phyloP scores from a whole-genome alignment of 2,113 vertebrate genomes.

The Rhagologus leucostigma region DNA sequence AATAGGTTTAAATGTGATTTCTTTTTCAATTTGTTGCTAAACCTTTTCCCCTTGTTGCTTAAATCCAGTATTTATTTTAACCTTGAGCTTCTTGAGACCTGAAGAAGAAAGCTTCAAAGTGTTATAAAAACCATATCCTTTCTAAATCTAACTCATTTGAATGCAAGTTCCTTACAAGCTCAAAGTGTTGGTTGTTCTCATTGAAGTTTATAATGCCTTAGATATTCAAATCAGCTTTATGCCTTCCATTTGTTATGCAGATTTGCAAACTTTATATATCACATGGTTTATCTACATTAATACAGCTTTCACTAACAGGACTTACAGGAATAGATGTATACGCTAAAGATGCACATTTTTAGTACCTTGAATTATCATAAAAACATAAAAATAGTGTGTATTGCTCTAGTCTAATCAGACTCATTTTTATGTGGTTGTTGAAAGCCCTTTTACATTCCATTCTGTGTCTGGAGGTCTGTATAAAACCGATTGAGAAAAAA shows the following conservation, averaged over 20 bases:
- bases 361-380: constrained; percentile 74
- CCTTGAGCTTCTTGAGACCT: constrained; percentile 57
- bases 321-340: constrained; percentile 60
- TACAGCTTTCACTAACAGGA: constrained; percentile 69
- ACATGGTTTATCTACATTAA: constrained; percentile 72
- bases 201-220: constrained; percentile 75
- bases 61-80: constrained; percentile 70
- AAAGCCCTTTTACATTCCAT: constrained; percentile 83
- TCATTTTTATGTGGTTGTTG: constrained; percentile 84
- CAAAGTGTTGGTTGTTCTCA: constrained; percentile 69
- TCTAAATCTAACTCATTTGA: constrained; percentile 71
- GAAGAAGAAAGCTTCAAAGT: constrained; percentile 64
- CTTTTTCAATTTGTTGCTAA: constrained; percentile 56
- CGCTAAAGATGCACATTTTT: constrained; percentile 71
- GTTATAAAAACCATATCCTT: constrained; percentile 65
- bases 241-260: constrained; percentile 73
- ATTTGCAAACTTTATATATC: constrained; percentile 71
- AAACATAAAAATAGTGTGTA: constrained; percentile 74
- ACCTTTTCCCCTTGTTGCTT: constrained; percentile 11
- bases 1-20: constrained; percentile 46
- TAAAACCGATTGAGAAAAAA: constrained; percentile 85
- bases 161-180: constrained; percentile 69
- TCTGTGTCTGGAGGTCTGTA: constrained; percentile 87
- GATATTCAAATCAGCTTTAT: constrained; percentile 77
- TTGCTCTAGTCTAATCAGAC: constrained; percentile 75